Percentiles rank a stretch among this genome's conserved stretches.
phyloP scores from a whole-genome alignment of 2,797 vertebrate genomes.

The Muscicapa striata region DNA sequence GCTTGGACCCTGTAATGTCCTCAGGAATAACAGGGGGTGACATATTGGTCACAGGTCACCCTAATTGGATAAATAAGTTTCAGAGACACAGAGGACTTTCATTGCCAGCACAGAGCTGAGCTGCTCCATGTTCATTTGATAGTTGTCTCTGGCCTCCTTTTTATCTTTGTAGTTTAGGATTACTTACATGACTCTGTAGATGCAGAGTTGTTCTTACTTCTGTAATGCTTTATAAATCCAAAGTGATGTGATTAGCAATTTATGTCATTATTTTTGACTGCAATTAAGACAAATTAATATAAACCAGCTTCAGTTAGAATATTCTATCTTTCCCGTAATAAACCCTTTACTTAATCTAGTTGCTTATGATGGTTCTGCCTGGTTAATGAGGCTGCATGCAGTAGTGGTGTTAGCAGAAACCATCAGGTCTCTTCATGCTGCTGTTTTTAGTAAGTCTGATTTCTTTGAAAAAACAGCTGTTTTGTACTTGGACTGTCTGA shows the following conservation, averaged over 20 bases:
- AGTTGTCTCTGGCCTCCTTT: neutral
- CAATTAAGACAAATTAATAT: neutral
- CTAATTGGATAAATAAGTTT: neutral
- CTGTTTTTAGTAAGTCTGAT: constrained; percentile 63
- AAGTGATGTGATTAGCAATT: neutral
- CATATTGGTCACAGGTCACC: neutral
- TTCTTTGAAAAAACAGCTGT: constrained; percentile 73
- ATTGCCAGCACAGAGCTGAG: neutral
- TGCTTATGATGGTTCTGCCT: neutral
- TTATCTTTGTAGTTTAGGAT: neutral
- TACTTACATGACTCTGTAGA: neutral
- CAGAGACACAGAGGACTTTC: neutral
- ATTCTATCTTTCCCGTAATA: neutral
- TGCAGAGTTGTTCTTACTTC: neutral
- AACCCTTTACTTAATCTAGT: neutral
- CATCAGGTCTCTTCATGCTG: constrained; percentile 50
- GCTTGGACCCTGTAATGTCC: neutral
- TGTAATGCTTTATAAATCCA: neutral
- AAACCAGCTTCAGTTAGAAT: neutral
- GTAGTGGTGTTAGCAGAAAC: constrained; percentile 46
- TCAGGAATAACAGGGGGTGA: neutral
- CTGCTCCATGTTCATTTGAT: neutral
- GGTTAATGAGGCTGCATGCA: neutral
- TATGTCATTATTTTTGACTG: neutral
- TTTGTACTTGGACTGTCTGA: constrained; percentile 70